Percentiles rank a stretch among this genome's conserved stretches.
Conservation (phyloP, 2,888 invertebrate genomes). For the Parthenolecanium corni region DNA sequence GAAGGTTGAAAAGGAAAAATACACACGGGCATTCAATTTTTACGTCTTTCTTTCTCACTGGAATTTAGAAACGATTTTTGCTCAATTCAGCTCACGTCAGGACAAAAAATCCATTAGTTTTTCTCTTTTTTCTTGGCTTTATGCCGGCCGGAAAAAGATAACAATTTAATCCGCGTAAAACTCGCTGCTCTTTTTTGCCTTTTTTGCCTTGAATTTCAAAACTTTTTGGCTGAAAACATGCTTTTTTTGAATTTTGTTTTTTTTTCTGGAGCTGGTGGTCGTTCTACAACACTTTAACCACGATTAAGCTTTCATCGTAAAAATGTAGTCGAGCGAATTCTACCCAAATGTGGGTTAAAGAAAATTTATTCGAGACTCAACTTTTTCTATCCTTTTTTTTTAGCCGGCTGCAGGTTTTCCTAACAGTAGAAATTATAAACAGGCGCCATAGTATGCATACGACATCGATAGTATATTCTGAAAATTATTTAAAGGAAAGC, state of each 20-base stretch:
- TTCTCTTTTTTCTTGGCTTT: background rate
- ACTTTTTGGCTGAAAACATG: background rate
- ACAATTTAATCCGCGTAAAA: background rate
- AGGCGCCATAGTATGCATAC: too few species aligned
- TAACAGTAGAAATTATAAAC: too few species aligned
- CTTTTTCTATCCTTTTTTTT: too few species aligned
- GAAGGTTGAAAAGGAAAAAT: too few species aligned
- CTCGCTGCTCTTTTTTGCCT: background rate
- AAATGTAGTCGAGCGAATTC: background rate
- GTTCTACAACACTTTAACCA: background rate
- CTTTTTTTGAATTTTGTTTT: background rate
- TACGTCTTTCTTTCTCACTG: too few species aligned
- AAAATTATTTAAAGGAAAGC: too few species aligned
- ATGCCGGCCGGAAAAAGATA: background rate
- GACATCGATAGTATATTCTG: too few species aligned
- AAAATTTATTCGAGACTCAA: background rate
- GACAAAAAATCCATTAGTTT: background rate
- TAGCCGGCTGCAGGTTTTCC: too few species aligned
- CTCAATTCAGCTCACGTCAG: too few species aligned
- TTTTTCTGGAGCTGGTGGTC: background rate
- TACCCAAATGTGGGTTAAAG: background rate
- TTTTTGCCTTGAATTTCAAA: background rate
- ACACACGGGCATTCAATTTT: too few species aligned
- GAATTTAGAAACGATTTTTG: too few species aligned
- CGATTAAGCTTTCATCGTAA: background rate